Evolutionary conservation across 2,113 vertebrate species (phyloP), one percentile per base, ranked within the genome.

Genomic region (Nycticryphes semicollaris): DNA sequence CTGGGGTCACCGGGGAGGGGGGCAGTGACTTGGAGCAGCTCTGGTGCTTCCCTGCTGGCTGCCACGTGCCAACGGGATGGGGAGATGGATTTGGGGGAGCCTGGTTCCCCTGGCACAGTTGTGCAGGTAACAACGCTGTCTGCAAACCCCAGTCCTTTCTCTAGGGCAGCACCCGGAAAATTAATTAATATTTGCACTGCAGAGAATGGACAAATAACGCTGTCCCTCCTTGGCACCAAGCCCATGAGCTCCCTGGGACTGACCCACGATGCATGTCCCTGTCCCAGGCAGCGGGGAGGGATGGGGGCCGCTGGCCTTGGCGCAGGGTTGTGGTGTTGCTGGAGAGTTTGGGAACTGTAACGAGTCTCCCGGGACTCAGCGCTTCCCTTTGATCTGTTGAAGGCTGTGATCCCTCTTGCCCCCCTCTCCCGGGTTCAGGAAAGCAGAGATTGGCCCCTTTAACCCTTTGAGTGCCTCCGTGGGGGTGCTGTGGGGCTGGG

Each of bases 191-290:
- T 56, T 50, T 66, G 64, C 28, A 6, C 50, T 12, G 48, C 2
- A 5, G 64, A 22, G 37, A 41, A 5, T 0, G 5, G 62, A 28
- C 10, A n/a, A n/a, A n/a, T n/a, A n/a, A n/a, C n/a, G n/a, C n/a
- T n/a, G n/a, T n/a, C n/a, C n/a, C n/a, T n/a, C 10, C 3, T 4
- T 24, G 91, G 91, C 60, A 3, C 33, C 1, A 3, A 56, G 68
- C 60, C 70, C 15, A 1, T 0, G 2, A n/a, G 73, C 54, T 28
- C 22, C 67, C 53, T 0, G 18, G 78, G 63, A 7, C 0, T 5
- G 50, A 4, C 35, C 47, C 50, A 23, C 4, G 1, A 33, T 0
- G 3, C 5, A 1, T 17, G 12, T 39, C 47, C 60, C 37, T 39
- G 2, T 6, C 27, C 51, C 3, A 0, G 23, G 75, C 2, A 33